Evolutionary conservation across 2,113 vertebrate species (phyloP).

Genomic region (Gobiocypris rarus): DNA sequence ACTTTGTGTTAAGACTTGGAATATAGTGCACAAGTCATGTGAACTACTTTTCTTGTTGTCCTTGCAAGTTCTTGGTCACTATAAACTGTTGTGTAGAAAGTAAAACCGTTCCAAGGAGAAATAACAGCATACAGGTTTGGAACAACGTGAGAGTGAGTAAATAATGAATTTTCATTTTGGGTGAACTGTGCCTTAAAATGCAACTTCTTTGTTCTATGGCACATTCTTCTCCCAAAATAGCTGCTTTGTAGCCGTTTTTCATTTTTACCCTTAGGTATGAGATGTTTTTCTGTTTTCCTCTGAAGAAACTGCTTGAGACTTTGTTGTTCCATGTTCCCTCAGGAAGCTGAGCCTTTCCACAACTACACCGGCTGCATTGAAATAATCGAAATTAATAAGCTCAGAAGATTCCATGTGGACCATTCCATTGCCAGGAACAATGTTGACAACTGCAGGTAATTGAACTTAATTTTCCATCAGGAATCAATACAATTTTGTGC

Average conservation of each 20-base stretch:
- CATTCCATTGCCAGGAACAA: slow-evolving; percentile 77
- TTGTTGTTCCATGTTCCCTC: slow-evolving; percentile 49
- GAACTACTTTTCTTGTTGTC: neutral
- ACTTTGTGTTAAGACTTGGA: neutral
- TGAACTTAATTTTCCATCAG: slow-evolving; percentile 10
- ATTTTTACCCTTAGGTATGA: slow-evolving; percentile 26
- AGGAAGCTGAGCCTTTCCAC: slow-evolving; percentile 76
- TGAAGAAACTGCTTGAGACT: slow-evolving; percentile 41
- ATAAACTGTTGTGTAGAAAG: neutral
- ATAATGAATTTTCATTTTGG: slow-evolving; percentile 21
- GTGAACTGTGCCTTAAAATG: slow-evolving; percentile 10
- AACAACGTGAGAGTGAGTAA: neutral
- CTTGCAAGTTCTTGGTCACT: neutral
- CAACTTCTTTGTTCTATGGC: neutral
- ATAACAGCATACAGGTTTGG: neutral
- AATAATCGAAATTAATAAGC: slow-evolving; percentile 80
- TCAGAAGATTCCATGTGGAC: slow-evolving; percentile 73
- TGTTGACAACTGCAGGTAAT: slow-evolving; percentile 82
- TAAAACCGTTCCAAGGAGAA: neutral
- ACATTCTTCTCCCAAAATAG: slow-evolving; percentile 30
- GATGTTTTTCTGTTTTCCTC: slow-evolving; percentile 42
- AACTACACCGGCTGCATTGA: slow-evolving; percentile 88
- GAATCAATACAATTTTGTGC: neutral
- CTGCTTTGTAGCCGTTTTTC: slow-evolving; percentile 21
- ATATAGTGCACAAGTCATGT: neutral